Evolutionary conservation across 2,113 vertebrate species (phyloP), one percentile per base, ranked within the genome.

Genomic region (Pterocles orientalis): DNA sequence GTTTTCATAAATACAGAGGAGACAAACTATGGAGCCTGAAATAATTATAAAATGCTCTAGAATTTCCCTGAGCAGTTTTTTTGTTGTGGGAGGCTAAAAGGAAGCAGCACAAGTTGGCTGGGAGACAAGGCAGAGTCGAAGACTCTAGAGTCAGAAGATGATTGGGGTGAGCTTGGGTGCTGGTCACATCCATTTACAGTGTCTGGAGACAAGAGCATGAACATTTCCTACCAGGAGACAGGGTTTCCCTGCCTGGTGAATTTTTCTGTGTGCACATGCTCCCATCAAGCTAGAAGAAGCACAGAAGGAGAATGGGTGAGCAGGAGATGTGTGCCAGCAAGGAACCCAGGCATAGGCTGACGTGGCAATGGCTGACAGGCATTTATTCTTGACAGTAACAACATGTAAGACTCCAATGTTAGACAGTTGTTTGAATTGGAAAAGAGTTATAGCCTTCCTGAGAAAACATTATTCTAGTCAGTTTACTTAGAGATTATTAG

Each of bases 281-380:
- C 2, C 3, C 57, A 58, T 39, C 21, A 76, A 62, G 24, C 43
- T 48, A 75, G 56, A 50, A 71, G 48, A 4, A 79, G 56, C 48
- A 71, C 18, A 41, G 66, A 71, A 66, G 31, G 21, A 90, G 53
- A 85, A 92, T 0, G 2, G n/a, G 5, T 41, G 61, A 78, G 24
- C 31, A 65, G 17, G 20, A 65, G 17, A 23, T 20, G 17, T 9
- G 31, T 12, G 3, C 10, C 48, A 36, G n/a, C 0, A 0, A 81
- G 54, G 58, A 81, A 12, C 39, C 60, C 0, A 0, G 62, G 71
- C 29, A 45, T 1, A 36, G 25, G 24, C 68, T 86, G 41, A 77
- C 3, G 4, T 9, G 45, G 64, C 57, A 48, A 25, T 18, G n/a
- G n/a, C n/a, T 56, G 64, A 82, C 31, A 53, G 50, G 17, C 8